These are phyloP conservation scores for Morpho achilles DNA, from an alignment of 2,888 invertebrate genomes.

Conservation along the genomic window DNA sequence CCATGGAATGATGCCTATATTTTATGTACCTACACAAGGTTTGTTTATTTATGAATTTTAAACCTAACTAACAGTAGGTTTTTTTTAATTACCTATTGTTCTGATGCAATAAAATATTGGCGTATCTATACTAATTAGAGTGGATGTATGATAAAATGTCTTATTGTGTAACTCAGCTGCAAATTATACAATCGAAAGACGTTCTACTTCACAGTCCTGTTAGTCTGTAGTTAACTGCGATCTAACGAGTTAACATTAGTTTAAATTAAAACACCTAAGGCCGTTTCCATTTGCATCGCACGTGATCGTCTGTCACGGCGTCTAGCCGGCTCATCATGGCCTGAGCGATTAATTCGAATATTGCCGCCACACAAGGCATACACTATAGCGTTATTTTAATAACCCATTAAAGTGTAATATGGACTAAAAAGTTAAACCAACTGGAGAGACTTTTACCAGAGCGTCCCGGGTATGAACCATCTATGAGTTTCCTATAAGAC, in stretches of 20 bases:
- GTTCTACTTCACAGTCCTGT: constrained; percentile 11
- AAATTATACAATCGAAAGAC: constrained; percentile 11
- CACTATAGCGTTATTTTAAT: constrained; percentile 21
- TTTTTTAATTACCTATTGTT: too few species aligned
- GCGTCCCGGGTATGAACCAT: too few species aligned
- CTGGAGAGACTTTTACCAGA: too few species aligned
- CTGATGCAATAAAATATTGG: too few species aligned
- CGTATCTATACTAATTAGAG: too few species aligned
- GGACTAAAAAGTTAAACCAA: too few species aligned
- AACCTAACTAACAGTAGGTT: too few species aligned
- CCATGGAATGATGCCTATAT: too few species aligned
- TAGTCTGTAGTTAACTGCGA: constrained; percentile 17
- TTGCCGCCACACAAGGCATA: constrained; percentile 27
- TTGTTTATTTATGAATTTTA: too few species aligned
- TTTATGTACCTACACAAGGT: too few species aligned
- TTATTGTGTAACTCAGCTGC: background rate
- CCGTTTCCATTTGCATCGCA: constrained; percentile 73
- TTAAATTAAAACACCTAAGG: constrained; percentile 56
- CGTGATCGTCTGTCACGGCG: constrained; percentile 70
- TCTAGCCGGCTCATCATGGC: constrained; percentile 70
- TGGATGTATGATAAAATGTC: background rate
- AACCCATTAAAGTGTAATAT: too few species aligned
- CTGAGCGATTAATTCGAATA: constrained; percentile 57
- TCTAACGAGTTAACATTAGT: constrained; percentile 33
- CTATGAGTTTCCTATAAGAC: too few species aligned